phyloP scores from a whole-genome alignment of 2,797 vertebrate species.

The Myripristis jacobus region DNA sequence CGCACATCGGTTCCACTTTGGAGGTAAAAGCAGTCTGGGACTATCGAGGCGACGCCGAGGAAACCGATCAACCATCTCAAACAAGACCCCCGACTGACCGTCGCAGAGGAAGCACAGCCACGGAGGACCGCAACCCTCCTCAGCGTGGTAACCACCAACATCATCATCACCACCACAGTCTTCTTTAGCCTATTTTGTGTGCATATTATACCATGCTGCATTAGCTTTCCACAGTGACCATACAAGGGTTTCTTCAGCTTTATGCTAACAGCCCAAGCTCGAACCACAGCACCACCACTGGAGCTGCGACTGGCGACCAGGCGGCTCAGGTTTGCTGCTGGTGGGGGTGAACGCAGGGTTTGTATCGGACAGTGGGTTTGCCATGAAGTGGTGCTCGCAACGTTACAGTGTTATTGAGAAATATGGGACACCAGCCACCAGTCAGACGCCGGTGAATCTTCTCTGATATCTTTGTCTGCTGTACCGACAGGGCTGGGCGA shows the following conservation, averaged over 20 bases:
- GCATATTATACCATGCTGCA: constrained; percentile 22
- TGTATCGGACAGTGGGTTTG: constrained; percentile 4
- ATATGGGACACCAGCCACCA: neutral
- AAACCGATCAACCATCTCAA: constrained; percentile 34
- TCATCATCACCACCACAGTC: constrained; percentile 20
- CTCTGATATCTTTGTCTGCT: neutral
- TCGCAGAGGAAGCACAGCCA: neutral
- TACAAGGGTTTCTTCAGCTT: constrained; percentile 20
- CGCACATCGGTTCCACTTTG: constrained; percentile 8
- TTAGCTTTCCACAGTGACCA: constrained; percentile 28
- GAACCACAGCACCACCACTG: constrained; percentile 11
- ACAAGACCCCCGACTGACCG: neutral
- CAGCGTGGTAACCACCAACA: constrained; percentile 17
- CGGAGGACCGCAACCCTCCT: constrained; percentile 7
- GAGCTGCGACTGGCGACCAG: neutral
- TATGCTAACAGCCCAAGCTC: constrained; percentile 22
- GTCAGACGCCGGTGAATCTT: neutral
- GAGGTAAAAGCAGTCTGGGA: constrained; percentile 33
- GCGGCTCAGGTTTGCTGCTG: neutral
- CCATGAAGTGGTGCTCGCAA: constrained; percentile 17
- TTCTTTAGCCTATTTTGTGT: constrained; percentile 11
- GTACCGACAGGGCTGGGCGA: neutral
- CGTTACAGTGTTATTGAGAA: constrained; percentile 11
- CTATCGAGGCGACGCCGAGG: neutral
- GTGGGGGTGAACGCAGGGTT: constrained; percentile 36